Evolutionary conservation across 1,140 invertebrate genomes (phyloP).

Genomic region (Meloidogyne exigua): DNA sequence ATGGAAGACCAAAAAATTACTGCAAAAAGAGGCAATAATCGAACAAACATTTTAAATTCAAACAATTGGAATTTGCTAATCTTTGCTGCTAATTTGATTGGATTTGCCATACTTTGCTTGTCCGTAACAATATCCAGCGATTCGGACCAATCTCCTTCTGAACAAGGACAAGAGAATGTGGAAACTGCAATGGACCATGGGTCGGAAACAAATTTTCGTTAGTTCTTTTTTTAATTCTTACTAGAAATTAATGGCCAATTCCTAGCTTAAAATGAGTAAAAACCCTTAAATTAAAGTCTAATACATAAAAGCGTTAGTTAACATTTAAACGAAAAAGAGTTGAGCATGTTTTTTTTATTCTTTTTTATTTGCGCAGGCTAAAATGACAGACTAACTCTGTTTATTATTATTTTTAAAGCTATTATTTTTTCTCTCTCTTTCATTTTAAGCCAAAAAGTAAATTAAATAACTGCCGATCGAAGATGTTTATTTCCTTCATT

Average conservation of each 20-base stretch:
- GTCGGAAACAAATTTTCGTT: background rate
- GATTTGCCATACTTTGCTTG: background rate
- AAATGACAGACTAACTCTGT: background rate
- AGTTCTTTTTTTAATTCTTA: background rate
- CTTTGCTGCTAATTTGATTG: background rate
- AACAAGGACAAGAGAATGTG: background rate
- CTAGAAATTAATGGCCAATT: background rate
- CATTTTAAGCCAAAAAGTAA: too few species aligned
- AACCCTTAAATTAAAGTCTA: too few species aligned
- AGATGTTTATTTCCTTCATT: background rate
- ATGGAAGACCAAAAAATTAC: background rate
- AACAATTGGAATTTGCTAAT: background rate
- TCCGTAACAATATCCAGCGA: background rate
- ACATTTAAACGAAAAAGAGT: too few species aligned
- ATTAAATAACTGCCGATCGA: background rate
- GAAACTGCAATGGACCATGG: background rate
- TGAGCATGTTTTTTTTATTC: background rate
- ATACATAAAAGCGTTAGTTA: too few species aligned
- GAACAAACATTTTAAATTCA: background rate
- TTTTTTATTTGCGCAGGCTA: background rate
- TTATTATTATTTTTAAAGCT: too few species aligned
- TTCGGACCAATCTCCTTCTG: background rate
- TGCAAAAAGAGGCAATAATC: background rate
- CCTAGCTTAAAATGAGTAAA: background rate
- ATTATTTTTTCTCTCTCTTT: too few species aligned